Evolutionary conservation across 2,797 vertebrate genomes (phyloP).

Genomic region (Phrynocephalus forsythii): DNA sequence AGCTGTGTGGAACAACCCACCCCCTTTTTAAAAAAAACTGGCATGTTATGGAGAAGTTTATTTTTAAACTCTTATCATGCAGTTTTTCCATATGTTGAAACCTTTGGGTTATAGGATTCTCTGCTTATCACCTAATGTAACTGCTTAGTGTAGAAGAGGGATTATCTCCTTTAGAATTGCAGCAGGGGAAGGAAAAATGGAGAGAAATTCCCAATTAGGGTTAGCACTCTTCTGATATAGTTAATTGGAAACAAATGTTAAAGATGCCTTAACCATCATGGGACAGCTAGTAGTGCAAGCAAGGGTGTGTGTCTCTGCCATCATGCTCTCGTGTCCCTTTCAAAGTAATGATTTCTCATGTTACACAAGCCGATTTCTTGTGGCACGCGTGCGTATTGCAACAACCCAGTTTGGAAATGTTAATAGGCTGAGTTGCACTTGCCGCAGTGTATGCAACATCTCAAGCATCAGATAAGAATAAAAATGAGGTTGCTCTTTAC

Average conservation of each 20-base stretch:
- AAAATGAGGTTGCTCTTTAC: too few relatives aligned
- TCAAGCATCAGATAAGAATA: too few relatives aligned
- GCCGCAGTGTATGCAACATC: too few relatives aligned
- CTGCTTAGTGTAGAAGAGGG: too few relatives aligned
- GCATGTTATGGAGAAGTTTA: neutral
- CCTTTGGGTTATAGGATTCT: too few relatives aligned
- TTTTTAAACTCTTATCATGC: neutral
- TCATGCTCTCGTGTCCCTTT: neutral
- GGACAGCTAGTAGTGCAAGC: too few relatives aligned
- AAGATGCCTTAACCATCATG: neutral
- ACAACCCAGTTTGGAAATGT: too few relatives aligned
- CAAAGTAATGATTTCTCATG: neutral
- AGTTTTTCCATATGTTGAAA: neutral
- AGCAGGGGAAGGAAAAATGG: neutral
- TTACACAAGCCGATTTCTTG: neutral
- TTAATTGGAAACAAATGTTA: neutral
- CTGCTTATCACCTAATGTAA: too few relatives aligned
- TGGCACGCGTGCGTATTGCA: too few relatives aligned
- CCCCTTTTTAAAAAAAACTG: neutral
- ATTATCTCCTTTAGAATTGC: neutral
- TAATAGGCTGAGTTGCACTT: too few relatives aligned
- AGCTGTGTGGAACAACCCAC: neutral
- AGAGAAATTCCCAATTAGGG: neutral
- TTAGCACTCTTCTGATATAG: neutral
- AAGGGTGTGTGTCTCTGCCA: neutral